Percentiles rank a stretch among this genome's conserved stretches.
phyloP scores from a whole-genome alignment of 2,113 vertebrate genomes.

The Oncorhynchus keta region DNA sequence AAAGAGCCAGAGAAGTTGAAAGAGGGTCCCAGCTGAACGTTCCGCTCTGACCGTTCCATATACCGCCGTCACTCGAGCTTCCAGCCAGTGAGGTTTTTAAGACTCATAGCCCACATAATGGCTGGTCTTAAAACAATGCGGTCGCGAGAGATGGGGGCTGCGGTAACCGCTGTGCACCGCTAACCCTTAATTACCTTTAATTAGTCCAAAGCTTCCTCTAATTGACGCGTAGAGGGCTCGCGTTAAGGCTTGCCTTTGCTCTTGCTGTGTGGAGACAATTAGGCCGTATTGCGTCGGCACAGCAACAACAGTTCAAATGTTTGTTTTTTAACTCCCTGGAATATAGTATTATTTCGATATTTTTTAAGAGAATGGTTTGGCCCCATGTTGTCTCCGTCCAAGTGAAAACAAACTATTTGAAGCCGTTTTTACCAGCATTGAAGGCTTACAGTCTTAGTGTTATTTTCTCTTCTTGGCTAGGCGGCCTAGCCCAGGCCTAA shows the following conservation, averaged over 20 bases:
- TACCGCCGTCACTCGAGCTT: neutral
- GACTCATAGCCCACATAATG: slow-evolving; percentile 61
- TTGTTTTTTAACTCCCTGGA: slow-evolving; percentile 29
- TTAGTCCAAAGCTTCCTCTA: slow-evolving; percentile 54
- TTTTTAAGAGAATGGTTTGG: slow-evolving; percentile 19
- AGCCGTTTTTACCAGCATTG: neutral
- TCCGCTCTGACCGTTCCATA: neutral
- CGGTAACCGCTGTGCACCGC: slow-evolving; percentile 40
- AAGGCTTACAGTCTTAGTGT: neutral
- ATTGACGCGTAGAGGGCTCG: slow-evolving; percentile 35
- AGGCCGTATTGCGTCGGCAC: slow-evolving; percentile 7
- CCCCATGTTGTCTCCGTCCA: neutral
- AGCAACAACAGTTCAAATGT: slow-evolving; percentile 32
- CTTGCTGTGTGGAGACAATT: slow-evolving; percentile 39
- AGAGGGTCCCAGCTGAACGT: neutral
- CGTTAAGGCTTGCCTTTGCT: neutral
- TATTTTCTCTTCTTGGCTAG: neutral
- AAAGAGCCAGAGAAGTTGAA: neutral
- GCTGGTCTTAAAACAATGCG: slow-evolving; percentile 62
- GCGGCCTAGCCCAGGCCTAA: too few relatives aligned
- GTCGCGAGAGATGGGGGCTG: slow-evolving; percentile 54
- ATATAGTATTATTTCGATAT: slow-evolving; percentile 11
- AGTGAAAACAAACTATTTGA: slow-evolving; percentile 8
- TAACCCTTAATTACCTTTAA: slow-evolving; percentile 42
- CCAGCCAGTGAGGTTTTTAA: slow-evolving; percentile 36